phyloP scores from a whole-genome alignment of 2,113 vertebrate genomes.

The Muntiacus reevesi region DNA sequence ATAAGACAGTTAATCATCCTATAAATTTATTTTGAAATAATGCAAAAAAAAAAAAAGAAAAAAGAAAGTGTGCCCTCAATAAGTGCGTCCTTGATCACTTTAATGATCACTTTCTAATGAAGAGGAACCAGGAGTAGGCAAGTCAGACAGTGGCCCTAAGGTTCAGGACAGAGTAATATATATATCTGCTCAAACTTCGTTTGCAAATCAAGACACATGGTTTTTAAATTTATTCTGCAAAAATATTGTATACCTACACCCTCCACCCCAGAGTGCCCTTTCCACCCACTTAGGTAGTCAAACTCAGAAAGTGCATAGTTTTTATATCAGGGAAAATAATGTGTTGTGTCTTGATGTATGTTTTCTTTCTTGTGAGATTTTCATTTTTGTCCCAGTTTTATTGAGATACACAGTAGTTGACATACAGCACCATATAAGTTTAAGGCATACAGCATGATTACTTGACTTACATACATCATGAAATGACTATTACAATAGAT shows the following conservation, averaged over 20 bases:
- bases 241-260: not conserved
- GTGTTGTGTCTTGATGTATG: not conserved
- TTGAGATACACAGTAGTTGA: not conserved
- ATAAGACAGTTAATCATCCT: slow-evolving; percentile 65
- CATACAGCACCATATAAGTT: not conserved
- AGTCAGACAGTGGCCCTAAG: not conserved
- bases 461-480: not conserved
- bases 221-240: not conserved
- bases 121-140: accelerated
- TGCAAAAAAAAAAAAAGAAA: slow-evolving; percentile 32
- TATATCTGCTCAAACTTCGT: not conserved
- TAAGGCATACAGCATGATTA: not conserved
- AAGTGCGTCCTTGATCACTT: not conserved
- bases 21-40: slow-evolving; percentile 76
- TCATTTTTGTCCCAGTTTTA: not conserved
- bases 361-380: not conserved
- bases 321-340: not conserved
- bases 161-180: not conserved
- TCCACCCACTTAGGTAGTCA: not conserved
- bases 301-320: not conserved
- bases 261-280: not conserved
- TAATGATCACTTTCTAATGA: too few species aligned
- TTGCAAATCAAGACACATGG: not conserved
- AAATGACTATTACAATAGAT: not conserved
- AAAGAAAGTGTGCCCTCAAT: not conserved